Base-by-base conservation (phyloP, 2,888 invertebrate species). In the Harpagoxenus sublaevis region DNA sequence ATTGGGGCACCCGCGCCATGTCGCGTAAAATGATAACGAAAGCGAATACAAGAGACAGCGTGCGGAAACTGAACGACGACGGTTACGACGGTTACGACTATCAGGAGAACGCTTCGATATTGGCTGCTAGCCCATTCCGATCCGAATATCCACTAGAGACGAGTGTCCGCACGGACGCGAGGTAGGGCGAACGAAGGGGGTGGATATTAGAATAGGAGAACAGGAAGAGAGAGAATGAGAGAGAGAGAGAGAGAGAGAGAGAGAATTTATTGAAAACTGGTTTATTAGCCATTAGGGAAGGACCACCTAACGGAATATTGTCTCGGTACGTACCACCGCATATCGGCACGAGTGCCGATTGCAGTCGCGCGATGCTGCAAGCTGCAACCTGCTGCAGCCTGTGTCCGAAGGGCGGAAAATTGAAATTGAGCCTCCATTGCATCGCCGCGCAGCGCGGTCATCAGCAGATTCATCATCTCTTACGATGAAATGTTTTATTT, bases 361-460 rank as follows among this genome's bases (percentile, higher is more conserved):
- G 83, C 74, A 73, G 62, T 53, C 65, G 70, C 66, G 23, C 35
- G 57, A 74, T 55, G 57, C 81, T 71, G 84, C 77, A 88, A 83
- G 73, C 90, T 90, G 89, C 89, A 85, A 83, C 71, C 86, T 70
- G 87, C 89, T 87, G 86, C 89, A 88, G 86, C 66, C 89, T 57
- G 73, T 89, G 90, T 87, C 83, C 89, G 90, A 90, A 90, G 85
- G 89, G 89, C 85, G 89, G 90, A 90, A 90, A 90, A 90, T 90
- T 90, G 90, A 90, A 90, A 90, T 90, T 86, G 89, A 90, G 88
- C 85, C 86, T 83, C 82, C 74, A 62, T 35, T 66, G 66, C 75
- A 73, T 71, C 71, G 62, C 28, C 77, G 55, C 15, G 18, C 51
- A 39, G 18, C 63, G 35, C 70, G 28, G 31, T 48, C 70, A 39